Percentiles rank a stretch among this genome's conserved stretches.
These are phyloP conservation scores for Tenthredo livida DNA, from an alignment of 2,888 invertebrate species.

Conservation along the genomic window DNA sequence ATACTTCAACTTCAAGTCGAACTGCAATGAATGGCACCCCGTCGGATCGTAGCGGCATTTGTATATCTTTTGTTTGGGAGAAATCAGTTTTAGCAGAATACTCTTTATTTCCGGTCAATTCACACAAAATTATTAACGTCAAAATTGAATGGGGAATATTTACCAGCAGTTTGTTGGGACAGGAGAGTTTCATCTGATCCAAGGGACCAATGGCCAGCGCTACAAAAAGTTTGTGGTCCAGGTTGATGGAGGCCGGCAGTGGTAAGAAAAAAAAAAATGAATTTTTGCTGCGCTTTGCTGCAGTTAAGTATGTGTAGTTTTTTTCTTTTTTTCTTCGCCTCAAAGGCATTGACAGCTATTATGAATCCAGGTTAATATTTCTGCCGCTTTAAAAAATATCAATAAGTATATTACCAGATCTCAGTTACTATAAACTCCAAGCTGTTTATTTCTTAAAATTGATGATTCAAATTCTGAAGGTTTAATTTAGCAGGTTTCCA, in stretches of 20 bases:
- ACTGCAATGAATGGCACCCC: background rate
- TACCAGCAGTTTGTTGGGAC: background rate
- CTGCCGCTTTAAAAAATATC: background rate
- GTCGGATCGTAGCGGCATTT: background rate
- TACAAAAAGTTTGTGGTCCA: constrained; percentile 41
- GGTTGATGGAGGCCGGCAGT: constrained; percentile 29
- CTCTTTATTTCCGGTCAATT: constrained; percentile 7
- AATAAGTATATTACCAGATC: background rate
- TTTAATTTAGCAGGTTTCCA: background rate
- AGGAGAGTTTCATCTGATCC: background rate
- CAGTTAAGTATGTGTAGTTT: background rate
- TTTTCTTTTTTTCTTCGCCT: background rate
- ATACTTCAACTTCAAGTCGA: background rate
- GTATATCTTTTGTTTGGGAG: constrained; percentile 2
- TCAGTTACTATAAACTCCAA: background rate
- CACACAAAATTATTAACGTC: constrained; percentile 13
- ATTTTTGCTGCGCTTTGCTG: no score
- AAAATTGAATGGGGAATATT: constrained; percentile 14
- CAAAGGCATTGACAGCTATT: background rate
- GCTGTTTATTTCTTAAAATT: background rate
- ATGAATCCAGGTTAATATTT: background rate
- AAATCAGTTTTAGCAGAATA: background rate
- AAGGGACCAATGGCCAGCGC: background rate
- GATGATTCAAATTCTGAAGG: background rate
- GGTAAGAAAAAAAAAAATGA: background rate